Evolutionary conservation across 2,888 invertebrate species (phyloP).

Genomic region (Scelioninae gen. 2): DNA sequence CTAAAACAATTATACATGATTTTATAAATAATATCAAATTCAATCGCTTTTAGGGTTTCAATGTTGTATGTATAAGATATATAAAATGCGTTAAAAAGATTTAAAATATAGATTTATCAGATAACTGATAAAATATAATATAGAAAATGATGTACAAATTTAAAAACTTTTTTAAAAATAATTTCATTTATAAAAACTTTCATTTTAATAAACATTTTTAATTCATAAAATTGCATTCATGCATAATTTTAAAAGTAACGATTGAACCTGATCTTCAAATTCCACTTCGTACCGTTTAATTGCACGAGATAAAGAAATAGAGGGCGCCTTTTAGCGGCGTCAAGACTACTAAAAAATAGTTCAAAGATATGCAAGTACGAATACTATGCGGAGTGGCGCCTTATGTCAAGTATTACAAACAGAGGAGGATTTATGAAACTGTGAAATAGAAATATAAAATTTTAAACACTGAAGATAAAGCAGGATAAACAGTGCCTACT

Average conservation of each 20-base stretch:
- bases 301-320: conserved; percentile 33
- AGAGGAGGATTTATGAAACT: no score
- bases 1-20: conserved; percentile 28
- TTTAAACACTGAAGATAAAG: no score
- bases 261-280: conserved; percentile 22
- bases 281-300: conserved; percentile 19
- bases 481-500: no score
- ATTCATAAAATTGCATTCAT: not conserved
- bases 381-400: no score
- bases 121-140: not conserved
- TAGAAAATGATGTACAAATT: not conserved
- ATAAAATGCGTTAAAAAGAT: no score
- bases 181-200: not conserved
- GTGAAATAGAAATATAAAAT: no score
- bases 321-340: conserved; percentile 10
- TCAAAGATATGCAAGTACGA: no score
- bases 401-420: no score
- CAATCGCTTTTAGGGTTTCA: not conserved
- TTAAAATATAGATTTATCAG: no score
- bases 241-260: not conserved
- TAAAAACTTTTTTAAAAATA: no score
- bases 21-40: conserved; percentile 26
- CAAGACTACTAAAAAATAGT: conserved; percentile 26
- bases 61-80: not conserved
- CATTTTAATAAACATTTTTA: not conserved